phyloP scores from a whole-genome alignment of 1,140 invertebrate species.

The Radopholus similis region DNA sequence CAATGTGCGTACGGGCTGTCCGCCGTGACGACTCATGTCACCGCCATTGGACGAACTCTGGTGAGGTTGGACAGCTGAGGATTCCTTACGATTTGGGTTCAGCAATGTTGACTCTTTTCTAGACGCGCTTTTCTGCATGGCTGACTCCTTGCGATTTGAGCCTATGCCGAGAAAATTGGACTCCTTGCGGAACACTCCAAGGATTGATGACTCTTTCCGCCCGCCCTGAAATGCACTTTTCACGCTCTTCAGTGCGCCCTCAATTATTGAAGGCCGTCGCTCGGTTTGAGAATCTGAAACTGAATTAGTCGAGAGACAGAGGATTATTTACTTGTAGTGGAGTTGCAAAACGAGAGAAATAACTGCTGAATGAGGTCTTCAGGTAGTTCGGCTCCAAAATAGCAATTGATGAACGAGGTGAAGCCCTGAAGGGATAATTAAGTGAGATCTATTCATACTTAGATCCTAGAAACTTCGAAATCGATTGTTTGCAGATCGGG shows the following conservation, averaged over 20 bases:
- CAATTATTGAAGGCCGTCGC: slow-evolving; percentile 26
- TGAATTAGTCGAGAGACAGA: not conserved
- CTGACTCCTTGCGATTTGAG: too few species aligned
- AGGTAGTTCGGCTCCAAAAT: slow-evolving; percentile 57
- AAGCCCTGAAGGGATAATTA: slow-evolving; percentile 34
- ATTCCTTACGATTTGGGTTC: too few species aligned
- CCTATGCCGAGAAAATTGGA: too few species aligned
- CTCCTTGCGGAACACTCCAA: too few species aligned
- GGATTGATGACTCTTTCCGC: too few species aligned
- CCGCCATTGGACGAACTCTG: too few species aligned
- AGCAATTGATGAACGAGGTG: slow-evolving; percentile 53
- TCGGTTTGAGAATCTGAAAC: slow-evolving; percentile 21
- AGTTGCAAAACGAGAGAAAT: slow-evolving; percentile 53
- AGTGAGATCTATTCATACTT: not conserved
- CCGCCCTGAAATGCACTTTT: slow-evolving; percentile 34
- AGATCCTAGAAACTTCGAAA: slow-evolving; percentile 38
- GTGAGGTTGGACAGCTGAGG: too few species aligned
- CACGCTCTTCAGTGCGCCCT: slow-evolving; percentile 40
- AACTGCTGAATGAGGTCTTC: slow-evolving; percentile 57
- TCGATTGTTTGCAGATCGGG: slow-evolving; percentile 56
- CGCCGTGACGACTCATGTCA: too few species aligned
- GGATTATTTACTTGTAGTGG: not conserved
- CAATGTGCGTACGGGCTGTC: too few species aligned
- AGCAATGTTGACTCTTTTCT: slow-evolving; percentile 3
- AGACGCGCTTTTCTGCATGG: too few species aligned